Evolutionary conservation across 2,888 invertebrate genomes (phyloP).

Genomic region (Clanis bilineata): DNA sequence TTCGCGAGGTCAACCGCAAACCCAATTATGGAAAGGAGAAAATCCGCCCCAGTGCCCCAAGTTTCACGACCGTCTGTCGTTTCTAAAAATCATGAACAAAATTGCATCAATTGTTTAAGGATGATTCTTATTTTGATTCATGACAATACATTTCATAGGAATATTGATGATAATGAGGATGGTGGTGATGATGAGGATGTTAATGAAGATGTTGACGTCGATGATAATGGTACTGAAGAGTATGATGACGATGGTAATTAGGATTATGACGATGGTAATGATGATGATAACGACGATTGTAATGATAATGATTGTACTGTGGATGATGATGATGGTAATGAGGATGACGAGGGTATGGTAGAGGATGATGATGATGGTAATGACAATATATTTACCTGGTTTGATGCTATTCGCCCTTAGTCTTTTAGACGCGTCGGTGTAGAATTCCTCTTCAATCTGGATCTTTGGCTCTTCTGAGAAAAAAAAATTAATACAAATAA

Average conservation of each 20-base stretch:
- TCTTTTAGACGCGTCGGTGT: conserved; percentile 59
- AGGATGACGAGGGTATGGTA: too few relatives aligned
- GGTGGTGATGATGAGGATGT: too few relatives aligned
- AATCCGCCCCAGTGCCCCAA: conserved; percentile 91
- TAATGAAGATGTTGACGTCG: too few relatives aligned
- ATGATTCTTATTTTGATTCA: neutral
- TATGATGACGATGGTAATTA: too few relatives aligned
- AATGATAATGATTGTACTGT: too few relatives aligned
- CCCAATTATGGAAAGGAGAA: conserved; percentile 91
- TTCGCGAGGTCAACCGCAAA: conserved; percentile 93
- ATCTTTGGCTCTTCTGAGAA: conserved; percentile 73
- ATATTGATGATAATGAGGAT: too few relatives aligned
- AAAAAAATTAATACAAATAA: conserved; percentile 20
- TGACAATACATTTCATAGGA: too few relatives aligned
- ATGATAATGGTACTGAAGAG: too few relatives aligned
- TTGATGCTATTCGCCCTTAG: conserved; percentile 66
- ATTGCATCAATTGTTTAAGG: neutral
- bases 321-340: too few relatives aligned
- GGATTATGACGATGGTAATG: too few relatives aligned
- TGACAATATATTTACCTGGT: conserved; percentile 43
- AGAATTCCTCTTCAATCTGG: conserved; percentile 75
- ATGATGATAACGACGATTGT: too few relatives aligned
- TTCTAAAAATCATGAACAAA: conserved; percentile 39
- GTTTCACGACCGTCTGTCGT: conserved; percentile 86
- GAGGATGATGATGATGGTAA: neutral